Evolutionary conservation across 2,797 vertebrate species (phyloP).

Genomic region (Pteropus rufus): DNA sequence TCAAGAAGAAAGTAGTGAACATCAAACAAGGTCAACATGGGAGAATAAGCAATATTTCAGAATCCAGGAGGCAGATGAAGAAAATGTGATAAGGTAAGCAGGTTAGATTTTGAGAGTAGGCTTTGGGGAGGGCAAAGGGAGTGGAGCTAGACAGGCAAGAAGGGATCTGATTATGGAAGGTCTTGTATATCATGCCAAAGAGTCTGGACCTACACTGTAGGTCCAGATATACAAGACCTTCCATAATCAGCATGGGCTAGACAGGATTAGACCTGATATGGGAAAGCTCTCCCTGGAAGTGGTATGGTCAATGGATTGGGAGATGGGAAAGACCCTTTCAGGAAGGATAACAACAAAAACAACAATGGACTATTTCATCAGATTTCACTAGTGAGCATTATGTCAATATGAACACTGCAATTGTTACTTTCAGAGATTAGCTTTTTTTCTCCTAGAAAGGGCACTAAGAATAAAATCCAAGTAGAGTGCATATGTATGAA

Average conservation of each 20-base stretch:
- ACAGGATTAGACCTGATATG: background rate
- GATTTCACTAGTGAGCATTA: background rate
- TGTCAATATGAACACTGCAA: background rate
- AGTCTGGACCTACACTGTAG: fast-evolving
- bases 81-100: background rate
- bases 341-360: background rate
- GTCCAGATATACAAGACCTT: too few species aligned
- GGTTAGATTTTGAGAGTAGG: background rate
- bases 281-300: background rate
- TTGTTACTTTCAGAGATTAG: background rate
- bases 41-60: background rate
- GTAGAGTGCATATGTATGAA: background rate
- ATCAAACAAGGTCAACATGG: background rate
- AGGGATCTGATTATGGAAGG: background rate
- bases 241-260: background rate
- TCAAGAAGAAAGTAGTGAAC: background rate
- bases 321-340: background rate
- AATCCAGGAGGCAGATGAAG: background rate
- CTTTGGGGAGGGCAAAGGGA: background rate
- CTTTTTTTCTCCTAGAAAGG: background rate
- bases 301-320: background rate
- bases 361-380: background rate
- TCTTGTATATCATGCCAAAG: background rate
- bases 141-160: background rate
- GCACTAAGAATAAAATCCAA: background rate